Conservation (phyloP, 2,888 invertebrate species). For the Dorcus hopei region DNA sequence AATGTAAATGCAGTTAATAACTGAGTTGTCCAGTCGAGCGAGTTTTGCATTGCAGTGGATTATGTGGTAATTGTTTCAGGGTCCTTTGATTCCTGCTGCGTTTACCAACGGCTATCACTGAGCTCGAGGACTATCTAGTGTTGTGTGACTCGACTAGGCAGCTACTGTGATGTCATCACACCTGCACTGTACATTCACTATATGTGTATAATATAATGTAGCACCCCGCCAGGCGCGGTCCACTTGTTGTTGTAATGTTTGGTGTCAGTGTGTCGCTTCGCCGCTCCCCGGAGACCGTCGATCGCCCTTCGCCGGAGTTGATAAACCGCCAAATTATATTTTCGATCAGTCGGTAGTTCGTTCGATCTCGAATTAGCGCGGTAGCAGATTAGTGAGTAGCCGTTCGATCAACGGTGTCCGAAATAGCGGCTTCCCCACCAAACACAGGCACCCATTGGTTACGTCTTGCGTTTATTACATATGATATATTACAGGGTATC, state of each 20-base stretch:
- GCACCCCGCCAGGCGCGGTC: slow-evolving; percentile 51
- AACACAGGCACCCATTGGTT: slow-evolving; percentile 51
- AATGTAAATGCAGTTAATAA: no score
- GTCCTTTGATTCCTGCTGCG: slow-evolving; percentile 95
- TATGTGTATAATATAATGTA: slow-evolving; percentile 49
- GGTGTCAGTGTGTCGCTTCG: slow-evolving; percentile 48
- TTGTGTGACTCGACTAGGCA: slow-evolving; percentile 51
- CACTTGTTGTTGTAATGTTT: slow-evolving; percentile 53
- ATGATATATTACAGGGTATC: slow-evolving; percentile 54
- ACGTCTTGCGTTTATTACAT: slow-evolving; percentile 48
- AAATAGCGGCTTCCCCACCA: slow-evolving; percentile 46
- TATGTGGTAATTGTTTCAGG: slow-evolving; percentile 62
- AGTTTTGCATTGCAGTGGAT: no score
- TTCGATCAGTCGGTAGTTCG: not conserved
- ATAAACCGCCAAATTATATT: not conserved
- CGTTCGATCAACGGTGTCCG: slow-evolving; percentile 10
- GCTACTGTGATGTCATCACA: slow-evolving; percentile 51
- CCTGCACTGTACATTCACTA: slow-evolving; percentile 53
- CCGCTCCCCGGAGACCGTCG: slow-evolving; percentile 51
- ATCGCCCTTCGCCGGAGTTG: slow-evolving; percentile 41
- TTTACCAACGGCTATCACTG: slow-evolving; percentile 98
- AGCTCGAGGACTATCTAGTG: slow-evolving; percentile 49
- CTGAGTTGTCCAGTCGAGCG: no score
- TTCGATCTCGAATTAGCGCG: slow-evolving; percentile 1
- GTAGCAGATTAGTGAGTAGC: not conserved